Percentiles rank a stretch among this genome's conserved stretches.
Evolutionary conservation across 2,797 vertebrate genomes (phyloP).

Genomic region (Acipenser oxyrinchus): DNA sequence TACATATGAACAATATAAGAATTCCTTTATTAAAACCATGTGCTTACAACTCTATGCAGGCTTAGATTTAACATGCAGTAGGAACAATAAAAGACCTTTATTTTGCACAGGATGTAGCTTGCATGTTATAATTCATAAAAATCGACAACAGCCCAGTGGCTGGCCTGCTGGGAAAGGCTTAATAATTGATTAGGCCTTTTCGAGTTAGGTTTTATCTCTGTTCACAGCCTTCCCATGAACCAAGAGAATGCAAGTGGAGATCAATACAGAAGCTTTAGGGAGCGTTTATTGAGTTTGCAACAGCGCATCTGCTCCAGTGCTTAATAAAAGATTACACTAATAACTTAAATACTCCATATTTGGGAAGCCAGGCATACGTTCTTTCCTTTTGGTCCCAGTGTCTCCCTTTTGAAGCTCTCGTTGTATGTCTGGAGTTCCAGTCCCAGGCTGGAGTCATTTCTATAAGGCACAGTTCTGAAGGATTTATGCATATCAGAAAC

Average conservation of each 20-base stretch:
- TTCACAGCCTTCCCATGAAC: constrained; percentile 25
- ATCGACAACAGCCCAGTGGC: constrained; percentile 3
- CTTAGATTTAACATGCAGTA: too few relatives aligned
- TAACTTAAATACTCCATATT: constrained; percentile 38
- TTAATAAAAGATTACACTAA: constrained; percentile 45
- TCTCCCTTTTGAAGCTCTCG: not conserved
- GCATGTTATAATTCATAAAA: not conserved
- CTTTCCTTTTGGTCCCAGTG: not conserved
- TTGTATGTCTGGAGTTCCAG: not conserved
- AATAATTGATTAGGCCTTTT: constrained; percentile 4
- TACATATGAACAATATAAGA: too few relatives aligned
- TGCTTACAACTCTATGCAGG: too few relatives aligned
- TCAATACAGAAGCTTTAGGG: constrained; percentile 43
- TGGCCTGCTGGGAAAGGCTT: not conserved
- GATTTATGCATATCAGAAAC: too few relatives aligned
- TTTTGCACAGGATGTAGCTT: too few relatives aligned
- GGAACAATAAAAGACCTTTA: too few relatives aligned
- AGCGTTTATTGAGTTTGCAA: constrained; percentile 37
- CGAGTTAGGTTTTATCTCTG: constrained; percentile 28
- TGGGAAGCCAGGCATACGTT: constrained; percentile 16
- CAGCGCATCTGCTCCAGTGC: constrained; percentile 32
- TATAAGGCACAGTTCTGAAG: too few relatives aligned
- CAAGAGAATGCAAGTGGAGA: constrained; percentile 27
- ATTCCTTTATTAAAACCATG: too few relatives aligned
- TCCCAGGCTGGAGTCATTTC: too few relatives aligned